Percentiles rank a stretch among this genome's conserved stretches.
These are phyloP conservation scores for Zeuzera pyrina DNA, from an alignment of 2,888 invertebrate species.

Conservation along the genomic window DNA sequence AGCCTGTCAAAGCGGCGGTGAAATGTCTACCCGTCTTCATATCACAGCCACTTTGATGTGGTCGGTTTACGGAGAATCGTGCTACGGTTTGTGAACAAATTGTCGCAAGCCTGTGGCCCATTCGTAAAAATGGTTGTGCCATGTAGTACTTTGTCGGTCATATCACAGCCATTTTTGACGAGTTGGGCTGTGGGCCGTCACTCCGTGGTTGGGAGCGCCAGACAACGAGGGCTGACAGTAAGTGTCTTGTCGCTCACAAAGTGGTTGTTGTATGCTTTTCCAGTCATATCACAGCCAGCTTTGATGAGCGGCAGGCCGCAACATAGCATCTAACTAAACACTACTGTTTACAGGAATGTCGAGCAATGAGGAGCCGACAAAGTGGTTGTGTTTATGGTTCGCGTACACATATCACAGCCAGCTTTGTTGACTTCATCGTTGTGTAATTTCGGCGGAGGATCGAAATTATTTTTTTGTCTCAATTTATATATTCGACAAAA, in stretches of 20 bases:
- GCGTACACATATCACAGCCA: conserved; percentile 94
- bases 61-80: conserved; percentile 73
- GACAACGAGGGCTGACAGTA: conserved; percentile 11
- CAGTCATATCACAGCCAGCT: conserved; percentile 97
- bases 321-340: background rate
- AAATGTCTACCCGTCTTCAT: conserved; percentile 80
- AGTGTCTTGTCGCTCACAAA: conserved; percentile 83
- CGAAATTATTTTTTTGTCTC: too few relatives aligned
- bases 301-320: conserved; percentile 85
- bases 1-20: conserved; percentile 92
- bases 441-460: conserved; percentile 14
- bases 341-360: background rate
- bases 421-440: conserved; percentile 82
- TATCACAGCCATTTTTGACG: conserved; percentile 98
- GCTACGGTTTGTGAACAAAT: conserved; percentile 4
- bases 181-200: conserved; percentile 80
- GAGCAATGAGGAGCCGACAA: conserved; percentile 73
- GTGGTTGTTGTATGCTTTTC: conserved; percentile 88
- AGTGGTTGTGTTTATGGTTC: conserved; percentile 89
- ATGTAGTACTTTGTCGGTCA: conserved; percentile 73
- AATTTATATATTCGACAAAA: too few relatives aligned
- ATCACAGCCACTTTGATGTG: conserved; percentile 99
- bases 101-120: conserved; percentile 46
- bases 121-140: conserved; percentile 88
- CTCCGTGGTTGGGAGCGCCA: conserved; percentile 21